Evolutionary conservation across 1,140 invertebrate genomes (phyloP).

Genomic region (Saxidomus purpurata): DNA sequence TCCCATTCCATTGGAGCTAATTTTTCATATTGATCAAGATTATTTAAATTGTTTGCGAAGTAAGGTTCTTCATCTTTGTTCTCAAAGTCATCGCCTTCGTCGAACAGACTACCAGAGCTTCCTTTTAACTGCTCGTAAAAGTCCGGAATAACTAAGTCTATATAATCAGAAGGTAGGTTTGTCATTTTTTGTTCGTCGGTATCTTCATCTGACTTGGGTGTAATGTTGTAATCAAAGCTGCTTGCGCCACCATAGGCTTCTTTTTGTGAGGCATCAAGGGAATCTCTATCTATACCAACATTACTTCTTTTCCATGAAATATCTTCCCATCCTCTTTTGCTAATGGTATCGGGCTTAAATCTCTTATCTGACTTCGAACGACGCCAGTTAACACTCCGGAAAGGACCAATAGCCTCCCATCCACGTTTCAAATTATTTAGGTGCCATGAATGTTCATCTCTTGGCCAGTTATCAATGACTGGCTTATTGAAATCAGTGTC

Average conservation of each 20-base stretch:
- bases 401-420: constrained; percentile 24
- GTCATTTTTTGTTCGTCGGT: not conserved
- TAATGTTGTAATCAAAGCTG: not conserved
- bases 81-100: too few relatives aligned
- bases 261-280: not conserved
- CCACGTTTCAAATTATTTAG: constrained; percentile 2
- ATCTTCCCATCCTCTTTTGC: constrained; percentile 51
- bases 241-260: not conserved
- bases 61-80: too few relatives aligned
- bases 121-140: too few relatives aligned
- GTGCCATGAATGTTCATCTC: not conserved
- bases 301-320: constrained; percentile 28
- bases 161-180: not conserved
- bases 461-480: not conserved
- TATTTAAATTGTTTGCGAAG: too few relatives aligned
- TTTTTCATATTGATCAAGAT: too few relatives aligned
- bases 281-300: not conserved
- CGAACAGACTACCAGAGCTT: too few relatives aligned
- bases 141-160: too few relatives aligned
- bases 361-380: not conserved
- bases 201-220: not conserved
- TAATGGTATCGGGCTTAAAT: not conserved
- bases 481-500: not conserved
- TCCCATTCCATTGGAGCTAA: too few relatives aligned
- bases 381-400: not conserved